Base-by-base conservation (phyloP, 2,888 invertebrate species). In the Halocaridina rubra region DNA sequence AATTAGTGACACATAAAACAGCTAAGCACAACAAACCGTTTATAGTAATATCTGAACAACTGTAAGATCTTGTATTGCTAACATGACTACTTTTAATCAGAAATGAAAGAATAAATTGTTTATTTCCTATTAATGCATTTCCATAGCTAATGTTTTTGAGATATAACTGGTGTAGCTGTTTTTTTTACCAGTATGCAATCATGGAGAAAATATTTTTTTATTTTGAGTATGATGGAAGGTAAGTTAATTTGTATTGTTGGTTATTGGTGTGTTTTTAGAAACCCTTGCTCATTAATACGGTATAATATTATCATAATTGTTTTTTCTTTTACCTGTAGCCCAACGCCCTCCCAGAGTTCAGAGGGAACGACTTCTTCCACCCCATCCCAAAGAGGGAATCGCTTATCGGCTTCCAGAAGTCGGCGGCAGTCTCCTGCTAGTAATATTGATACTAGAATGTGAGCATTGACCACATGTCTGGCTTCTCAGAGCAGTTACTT, bases 311-410 rank as follows among this genome's bases (percentile, higher is more conserved):
- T 75, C 24, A 22, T 46, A 3, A 10, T 3, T 27, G n/a, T 46
- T 75, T 5, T 53, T n/a, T 22, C 30, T 24, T n/a, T 3, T 22
- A 24, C 7, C 74, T 74, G 13, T 76, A 88, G 88, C 53, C 88
- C 88, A 39, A 88, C 85, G 3, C 88, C 88, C 29, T 88, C 88
- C 13, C 88, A 88, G 33, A 88, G 88, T 27, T 88, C 88, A 16
- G 87, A 87, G 72, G 87, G 87, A 33, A 86, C 88, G n/a, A 88
- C 77, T 16, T 82, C 86, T 19, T 86, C 86, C 39, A 86, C 88
- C 22, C 80, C 86, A 19, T 88, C 88, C 29, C 88, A 88, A 59
- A 72, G 88, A 1, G 77, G 88, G 64, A 81, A 84, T n/a, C 75
- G 85, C 10, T 46, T 82, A 19, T 61, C 87, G 3, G 27, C 86